Conservation (phyloP, 2,113 vertebrate genomes). For the Serilophus lunatus region DNA sequence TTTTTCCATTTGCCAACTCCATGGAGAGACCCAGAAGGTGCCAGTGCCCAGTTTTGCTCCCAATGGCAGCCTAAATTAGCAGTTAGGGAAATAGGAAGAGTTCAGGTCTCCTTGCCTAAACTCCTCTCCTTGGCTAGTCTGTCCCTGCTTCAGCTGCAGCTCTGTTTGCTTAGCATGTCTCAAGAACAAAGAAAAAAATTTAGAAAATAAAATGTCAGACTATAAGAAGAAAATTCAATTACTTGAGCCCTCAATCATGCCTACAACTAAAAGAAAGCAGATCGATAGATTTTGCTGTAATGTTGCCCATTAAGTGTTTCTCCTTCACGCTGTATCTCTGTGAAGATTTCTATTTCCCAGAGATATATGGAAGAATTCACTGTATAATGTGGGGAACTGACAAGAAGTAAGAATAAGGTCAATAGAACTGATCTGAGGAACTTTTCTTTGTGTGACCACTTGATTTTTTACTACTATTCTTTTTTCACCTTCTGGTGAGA, state of each 20-base stretch:
- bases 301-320: conserved; percentile 65
- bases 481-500: neutral
- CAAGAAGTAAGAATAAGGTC: neutral
- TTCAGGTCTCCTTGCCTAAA: neutral
- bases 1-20: neutral
- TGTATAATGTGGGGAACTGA: neutral
- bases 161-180: conserved; percentile 57
- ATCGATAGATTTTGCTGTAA: conserved; percentile 64
- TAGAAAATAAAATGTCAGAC: conserved; percentile 68
- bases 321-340: conserved; percentile 59
- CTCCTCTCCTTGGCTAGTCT: neutral
- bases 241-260: conserved; percentile 70
- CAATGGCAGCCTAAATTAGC: neutral
- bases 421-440: neutral
- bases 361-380: conserved; percentile 9
- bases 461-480: neutral
- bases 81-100: neutral
- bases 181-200: conserved; percentile 36
- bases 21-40: neutral
- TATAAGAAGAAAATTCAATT: conserved; percentile 72
- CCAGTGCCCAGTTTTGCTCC: neutral
- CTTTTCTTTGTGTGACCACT: neutral
- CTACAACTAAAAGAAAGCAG: conserved; percentile 69
- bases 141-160: neutral
- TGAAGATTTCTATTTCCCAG: conserved; percentile 61